Conservation (phyloP, 2,888 invertebrate species). For the Lithophane socia region DNA sequence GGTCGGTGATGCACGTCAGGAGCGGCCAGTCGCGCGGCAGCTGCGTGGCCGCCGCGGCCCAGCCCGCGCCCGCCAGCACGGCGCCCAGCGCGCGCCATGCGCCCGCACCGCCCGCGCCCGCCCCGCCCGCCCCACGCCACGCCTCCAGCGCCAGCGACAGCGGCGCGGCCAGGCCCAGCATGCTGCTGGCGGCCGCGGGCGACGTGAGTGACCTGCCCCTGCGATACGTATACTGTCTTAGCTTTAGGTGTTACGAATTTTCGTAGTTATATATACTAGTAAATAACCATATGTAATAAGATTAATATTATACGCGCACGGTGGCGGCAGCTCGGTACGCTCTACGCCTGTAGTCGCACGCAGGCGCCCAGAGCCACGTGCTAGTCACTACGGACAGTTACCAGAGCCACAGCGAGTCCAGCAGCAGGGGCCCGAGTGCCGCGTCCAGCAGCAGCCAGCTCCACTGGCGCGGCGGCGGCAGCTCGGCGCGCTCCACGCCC, state of each 20-base stretch:
- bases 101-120: constrained; percentile 92
- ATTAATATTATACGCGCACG: constrained; percentile 90
- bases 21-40: constrained; percentile 63
- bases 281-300: background rate
- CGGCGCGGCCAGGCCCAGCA: constrained; percentile 96
- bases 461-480: constrained; percentile 96
- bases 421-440: constrained; percentile 96
- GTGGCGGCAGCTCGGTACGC: constrained; percentile 95
- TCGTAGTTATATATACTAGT: background rate
- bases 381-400: constrained; percentile 77
- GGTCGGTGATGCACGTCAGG: constrained; percentile 70
- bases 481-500: constrained; percentile 95
- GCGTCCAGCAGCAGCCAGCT: constrained; percentile 94
- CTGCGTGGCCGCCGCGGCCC: constrained; percentile 78
- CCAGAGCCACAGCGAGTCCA: constrained; percentile 97
- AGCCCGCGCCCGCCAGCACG: constrained; percentile 75
- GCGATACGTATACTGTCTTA: constrained; percentile 33
- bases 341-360: constrained; percentile 96
- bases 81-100: constrained; percentile 69
- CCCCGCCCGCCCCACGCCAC: constrained; percentile 76
- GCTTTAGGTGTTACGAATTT: background rate
- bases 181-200: constrained; percentile 96
- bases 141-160: constrained; percentile 96
- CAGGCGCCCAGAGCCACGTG: constrained; percentile 91
- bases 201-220: constrained; percentile 99